Conservation (phyloP, 1,140 invertebrate species). For the Neodiprion fabricii region DNA sequence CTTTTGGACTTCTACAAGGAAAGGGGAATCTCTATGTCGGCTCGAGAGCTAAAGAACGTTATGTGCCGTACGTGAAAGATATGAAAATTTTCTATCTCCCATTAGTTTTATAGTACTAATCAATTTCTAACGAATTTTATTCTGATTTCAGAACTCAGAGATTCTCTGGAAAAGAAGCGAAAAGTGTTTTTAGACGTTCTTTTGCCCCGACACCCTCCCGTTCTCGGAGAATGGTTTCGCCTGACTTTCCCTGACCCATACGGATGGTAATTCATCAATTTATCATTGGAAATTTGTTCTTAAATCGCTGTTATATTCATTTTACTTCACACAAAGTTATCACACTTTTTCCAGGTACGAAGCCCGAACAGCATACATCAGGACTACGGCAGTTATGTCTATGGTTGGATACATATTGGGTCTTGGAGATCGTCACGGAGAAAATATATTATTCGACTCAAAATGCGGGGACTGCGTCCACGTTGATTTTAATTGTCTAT, state of each 20-base stretch:
- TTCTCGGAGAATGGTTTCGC: slow-evolving; percentile 92
- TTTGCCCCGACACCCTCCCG: slow-evolving; percentile 79
- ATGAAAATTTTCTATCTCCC: neutral
- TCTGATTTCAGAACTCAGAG: slow-evolving; percentile 56
- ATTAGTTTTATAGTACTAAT: neutral
- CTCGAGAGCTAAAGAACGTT: slow-evolving; percentile 66
- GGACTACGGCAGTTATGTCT: slow-evolving; percentile 96
- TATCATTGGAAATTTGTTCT: slow-evolving; percentile 16
- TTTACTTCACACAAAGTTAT: slow-evolving; percentile 4
- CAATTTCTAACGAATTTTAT: neutral
- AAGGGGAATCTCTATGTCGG: slow-evolving; percentile 59
- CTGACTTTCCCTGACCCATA: slow-evolving; percentile 88
- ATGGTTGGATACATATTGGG: slow-evolving; percentile 98
- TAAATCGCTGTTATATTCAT: slow-evolving; percentile 17
- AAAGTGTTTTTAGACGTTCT: slow-evolving; percentile 76
- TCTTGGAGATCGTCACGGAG: slow-evolving; percentile 96
- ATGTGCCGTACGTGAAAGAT: slow-evolving; percentile 57
- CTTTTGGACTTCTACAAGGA: slow-evolving; percentile 80
- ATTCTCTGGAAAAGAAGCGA: slow-evolving; percentile 74
- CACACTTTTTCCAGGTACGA: slow-evolving; percentile 67
- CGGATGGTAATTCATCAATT: slow-evolving; percentile 70
- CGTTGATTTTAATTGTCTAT: slow-evolving; percentile 98
- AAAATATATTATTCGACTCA: slow-evolving; percentile 95
- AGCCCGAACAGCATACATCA: slow-evolving; percentile 85
- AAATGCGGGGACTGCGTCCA: slow-evolving; percentile 93